These are phyloP conservation scores for Melanerpes formicivorus DNA, from an alignment of 2,113 vertebrate species.

Conservation along the genomic window DNA sequence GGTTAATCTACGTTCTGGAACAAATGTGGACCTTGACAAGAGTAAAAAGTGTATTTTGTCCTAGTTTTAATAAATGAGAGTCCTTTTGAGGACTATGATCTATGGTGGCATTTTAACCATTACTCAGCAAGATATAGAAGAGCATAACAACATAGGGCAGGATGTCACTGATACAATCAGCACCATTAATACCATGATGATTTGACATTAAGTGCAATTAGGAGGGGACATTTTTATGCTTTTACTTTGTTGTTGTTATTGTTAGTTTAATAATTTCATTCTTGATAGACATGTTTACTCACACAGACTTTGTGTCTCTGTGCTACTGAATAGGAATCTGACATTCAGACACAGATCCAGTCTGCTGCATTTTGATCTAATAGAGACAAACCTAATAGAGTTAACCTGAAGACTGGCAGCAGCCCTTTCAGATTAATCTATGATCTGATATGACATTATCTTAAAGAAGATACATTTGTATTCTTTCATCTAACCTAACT, in stretches of 20 bases:
- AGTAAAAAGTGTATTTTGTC: neutral
- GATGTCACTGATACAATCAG: neutral
- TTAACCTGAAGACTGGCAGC: neutral
- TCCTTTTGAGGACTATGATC: neutral
- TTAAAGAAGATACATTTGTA: neutral
- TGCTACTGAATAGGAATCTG: neutral
- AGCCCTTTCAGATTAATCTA: slow-evolving; percentile 14
- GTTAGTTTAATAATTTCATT: slow-evolving; percentile 4
- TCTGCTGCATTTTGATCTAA: slow-evolving; percentile 16
- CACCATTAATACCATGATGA: neutral
- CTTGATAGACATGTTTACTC: neutral
- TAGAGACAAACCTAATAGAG: slow-evolving; percentile 21
- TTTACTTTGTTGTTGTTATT: neutral
- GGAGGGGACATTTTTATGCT: neutral
- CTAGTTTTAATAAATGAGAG: neutral
- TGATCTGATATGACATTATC: neutral
- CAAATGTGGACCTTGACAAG: neutral
- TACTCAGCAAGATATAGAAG: neutral
- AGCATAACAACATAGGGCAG: neutral
- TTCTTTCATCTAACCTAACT: neutral
- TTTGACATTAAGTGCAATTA: slow-evolving; percentile 21
- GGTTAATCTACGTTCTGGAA: neutral
- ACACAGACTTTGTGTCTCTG: slow-evolving; percentile 26
- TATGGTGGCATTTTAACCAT: neutral
- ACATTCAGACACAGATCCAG: slow-evolving; percentile 4